A percentile compares a stretch with the other conserved stretches of the same genome.
Evolutionary conservation across 2,113 vertebrate genomes (phyloP).

Genomic region (Crotalus tigris): DNA sequence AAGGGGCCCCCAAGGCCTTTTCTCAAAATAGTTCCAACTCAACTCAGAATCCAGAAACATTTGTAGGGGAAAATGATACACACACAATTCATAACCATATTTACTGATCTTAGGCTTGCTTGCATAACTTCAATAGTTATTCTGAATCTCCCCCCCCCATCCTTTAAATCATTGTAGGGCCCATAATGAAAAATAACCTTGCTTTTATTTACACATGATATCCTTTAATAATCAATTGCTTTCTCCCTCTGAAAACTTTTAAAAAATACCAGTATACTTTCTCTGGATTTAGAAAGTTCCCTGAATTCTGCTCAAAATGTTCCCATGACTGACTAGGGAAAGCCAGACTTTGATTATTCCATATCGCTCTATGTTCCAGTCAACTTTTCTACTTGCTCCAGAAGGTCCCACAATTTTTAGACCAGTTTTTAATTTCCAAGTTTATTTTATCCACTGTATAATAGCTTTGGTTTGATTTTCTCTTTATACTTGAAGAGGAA

Average conservation of each 20-base stretch:
- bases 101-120: conserved; percentile 13
- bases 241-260: conserved; percentile 21
- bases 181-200: conserved; percentile 42
- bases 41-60: conserved; percentile 52
- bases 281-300: conserved; percentile 32
- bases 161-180: background rate
- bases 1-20: conserved; percentile 33
- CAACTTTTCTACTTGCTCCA: background rate
- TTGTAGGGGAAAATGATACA: conserved; percentile 38
- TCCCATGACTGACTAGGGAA: background rate
- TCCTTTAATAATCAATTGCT: conserved; percentile 24
- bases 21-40: conserved; percentile 47
- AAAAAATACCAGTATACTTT: conserved; percentile 26
- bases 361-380: background rate
- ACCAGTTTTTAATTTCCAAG: background rate
- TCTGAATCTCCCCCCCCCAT: conserved; percentile 21
- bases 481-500: background rate
- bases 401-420: conserved; percentile 19
- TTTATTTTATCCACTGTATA: background rate
- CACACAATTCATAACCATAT: conserved; percentile 14
- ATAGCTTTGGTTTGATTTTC: background rate
- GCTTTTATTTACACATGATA: conserved; percentile 35
- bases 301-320: conserved; percentile 11
- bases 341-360: background rate
- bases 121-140: conserved; percentile 16